Percentiles rank a stretch among this genome's conserved stretches.
Conservation (phyloP, 2,797 vertebrate genomes). For the Siniperca undulata region DNA sequence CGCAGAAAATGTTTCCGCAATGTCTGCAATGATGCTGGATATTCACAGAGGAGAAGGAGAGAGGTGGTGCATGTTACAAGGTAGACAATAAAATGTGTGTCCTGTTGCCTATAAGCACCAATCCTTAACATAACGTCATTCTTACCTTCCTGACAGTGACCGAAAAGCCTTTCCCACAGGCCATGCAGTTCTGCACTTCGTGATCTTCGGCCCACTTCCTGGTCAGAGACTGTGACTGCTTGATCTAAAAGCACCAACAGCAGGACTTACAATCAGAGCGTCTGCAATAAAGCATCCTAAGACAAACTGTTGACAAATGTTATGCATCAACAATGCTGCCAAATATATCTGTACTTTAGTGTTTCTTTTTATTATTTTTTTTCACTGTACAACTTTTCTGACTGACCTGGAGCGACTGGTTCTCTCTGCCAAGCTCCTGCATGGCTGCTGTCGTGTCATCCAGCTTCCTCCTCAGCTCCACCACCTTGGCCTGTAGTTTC, state of each 20-base stretch:
- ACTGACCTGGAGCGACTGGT: slow-evolving; percentile 96
- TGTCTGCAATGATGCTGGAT: slow-evolving; percentile 98
- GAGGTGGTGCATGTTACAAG: background rate
- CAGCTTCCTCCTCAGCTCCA: slow-evolving; percentile 95
- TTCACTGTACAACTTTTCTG: background rate
- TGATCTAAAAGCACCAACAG: slow-evolving; percentile 86
- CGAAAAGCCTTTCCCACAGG: slow-evolving; percentile 95
- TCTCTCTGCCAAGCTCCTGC: slow-evolving; percentile 97
- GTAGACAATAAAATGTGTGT: background rate
- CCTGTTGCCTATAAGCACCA: too few relatives aligned
- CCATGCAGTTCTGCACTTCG: slow-evolving; percentile 98
- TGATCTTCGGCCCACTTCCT: slow-evolving; percentile 98
- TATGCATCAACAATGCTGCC: background rate
- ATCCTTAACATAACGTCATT: too few relatives aligned
- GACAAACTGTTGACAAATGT: background rate
- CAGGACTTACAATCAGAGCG: background rate
- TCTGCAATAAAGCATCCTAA: background rate
- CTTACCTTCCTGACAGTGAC: slow-evolving; percentile 95
- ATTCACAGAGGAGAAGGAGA: slow-evolving; percentile 20
- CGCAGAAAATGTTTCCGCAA: slow-evolving; percentile 99
- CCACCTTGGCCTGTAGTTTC: slow-evolving; percentile 94
- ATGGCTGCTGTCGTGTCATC: slow-evolving; percentile 98
- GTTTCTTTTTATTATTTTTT: background rate
- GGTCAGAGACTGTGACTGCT: slow-evolving; percentile 94
- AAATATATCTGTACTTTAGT: too few relatives aligned